These are phyloP conservation scores for Scartelaos histophorus DNA, from an alignment of 2,113 vertebrate genomes.

Conservation along the genomic window DNA sequence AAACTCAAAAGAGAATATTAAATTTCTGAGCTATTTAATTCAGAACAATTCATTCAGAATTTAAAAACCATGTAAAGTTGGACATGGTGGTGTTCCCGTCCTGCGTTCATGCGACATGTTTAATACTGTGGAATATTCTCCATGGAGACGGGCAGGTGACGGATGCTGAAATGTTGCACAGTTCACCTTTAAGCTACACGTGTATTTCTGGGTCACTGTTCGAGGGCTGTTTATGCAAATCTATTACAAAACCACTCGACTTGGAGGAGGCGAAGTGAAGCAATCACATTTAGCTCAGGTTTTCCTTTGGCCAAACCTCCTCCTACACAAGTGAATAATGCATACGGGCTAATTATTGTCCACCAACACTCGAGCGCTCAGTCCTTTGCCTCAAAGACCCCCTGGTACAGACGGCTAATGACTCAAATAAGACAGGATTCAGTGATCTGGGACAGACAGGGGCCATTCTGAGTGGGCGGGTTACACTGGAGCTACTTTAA, in stretches of 20 bases:
- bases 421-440: constrained; percentile 43
- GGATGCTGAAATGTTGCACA: not conserved
- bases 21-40: no score
- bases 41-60: no score
- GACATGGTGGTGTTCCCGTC: no score
- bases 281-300: constrained; percentile 42
- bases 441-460: constrained; percentile 29
- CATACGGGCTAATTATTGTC: constrained; percentile 76
- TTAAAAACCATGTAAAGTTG: no score
- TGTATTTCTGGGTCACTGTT: constrained; percentile 7
- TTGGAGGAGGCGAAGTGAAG: constrained; percentile 45
- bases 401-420: constrained; percentile 46
- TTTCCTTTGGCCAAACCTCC: constrained; percentile 60
- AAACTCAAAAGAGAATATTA: no score
- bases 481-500: constrained; percentile 8
- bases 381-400: constrained; percentile 49
- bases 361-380: constrained; percentile 23
- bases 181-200: not conserved
- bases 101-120: no score
- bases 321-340: constrained; percentile 74
- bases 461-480: constrained; percentile 51
- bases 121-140: no score
- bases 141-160: no score
- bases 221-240: constrained; percentile 21
- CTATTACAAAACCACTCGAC: constrained; percentile 39